Percentiles rank a stretch among this genome's conserved stretches.
Conservation (phyloP, 2,797 vertebrate genomes). For the Alauda arvensis region DNA sequence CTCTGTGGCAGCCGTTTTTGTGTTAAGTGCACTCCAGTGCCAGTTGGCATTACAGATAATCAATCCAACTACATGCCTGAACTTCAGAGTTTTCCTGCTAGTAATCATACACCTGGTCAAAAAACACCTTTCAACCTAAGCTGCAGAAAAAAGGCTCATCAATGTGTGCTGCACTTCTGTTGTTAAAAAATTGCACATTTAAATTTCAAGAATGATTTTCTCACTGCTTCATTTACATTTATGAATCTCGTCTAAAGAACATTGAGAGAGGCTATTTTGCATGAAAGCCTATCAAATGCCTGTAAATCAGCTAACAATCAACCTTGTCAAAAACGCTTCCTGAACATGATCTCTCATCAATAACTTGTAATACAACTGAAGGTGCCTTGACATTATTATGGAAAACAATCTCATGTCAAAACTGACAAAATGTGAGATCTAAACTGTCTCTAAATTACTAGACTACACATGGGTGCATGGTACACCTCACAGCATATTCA, state of each 20-base stretch:
- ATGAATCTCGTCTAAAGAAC: conserved; percentile 40
- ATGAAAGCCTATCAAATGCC: conserved; percentile 36
- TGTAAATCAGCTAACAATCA: conserved; percentile 36
- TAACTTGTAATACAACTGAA: conserved; percentile 35
- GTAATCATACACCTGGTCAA: conserved; percentile 28
- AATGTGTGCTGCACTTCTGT: conserved; percentile 37
- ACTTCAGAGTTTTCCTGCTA: conserved; percentile 25
- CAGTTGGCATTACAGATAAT: conserved; percentile 29
- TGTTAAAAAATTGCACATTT: conserved; percentile 61
- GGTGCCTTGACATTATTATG: conserved; percentile 45
- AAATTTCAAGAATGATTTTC: conserved; percentile 38
- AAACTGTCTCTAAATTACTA: conserved; percentile 46
- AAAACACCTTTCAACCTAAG: conserved; percentile 50
- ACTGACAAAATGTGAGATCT: conserved; percentile 27
- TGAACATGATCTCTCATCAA: conserved; percentile 10
- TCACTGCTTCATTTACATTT: conserved; percentile 43
- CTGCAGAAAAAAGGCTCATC: conserved; percentile 51
- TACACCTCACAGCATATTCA: conserved; percentile 20
- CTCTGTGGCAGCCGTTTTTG: conserved; percentile 30
- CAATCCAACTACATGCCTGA: conserved; percentile 27
- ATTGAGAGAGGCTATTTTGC: conserved; percentile 41
- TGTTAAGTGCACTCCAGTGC: conserved; percentile 39
- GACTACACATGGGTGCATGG: not conserved
- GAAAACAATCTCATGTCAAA: conserved; percentile 41
- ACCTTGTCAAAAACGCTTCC: conserved; percentile 30